phyloP scores from a whole-genome alignment of 1,140 invertebrate genomes.

The Drosophila serrata region DNA sequence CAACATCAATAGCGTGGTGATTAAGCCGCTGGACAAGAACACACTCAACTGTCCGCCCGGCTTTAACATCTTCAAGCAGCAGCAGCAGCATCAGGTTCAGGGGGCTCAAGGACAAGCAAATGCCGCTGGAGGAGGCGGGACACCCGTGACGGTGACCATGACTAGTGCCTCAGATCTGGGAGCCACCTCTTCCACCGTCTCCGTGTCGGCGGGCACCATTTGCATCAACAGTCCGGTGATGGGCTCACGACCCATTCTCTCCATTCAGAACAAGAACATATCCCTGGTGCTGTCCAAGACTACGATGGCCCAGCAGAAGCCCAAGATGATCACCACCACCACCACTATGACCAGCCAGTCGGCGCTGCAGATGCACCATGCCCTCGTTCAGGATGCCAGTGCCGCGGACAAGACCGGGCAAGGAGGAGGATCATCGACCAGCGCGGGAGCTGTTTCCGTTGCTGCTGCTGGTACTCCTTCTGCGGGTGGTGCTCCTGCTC shows the following conservation, averaged over 20 bases:
- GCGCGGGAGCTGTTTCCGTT: not conserved
- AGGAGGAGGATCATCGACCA: not conserved
- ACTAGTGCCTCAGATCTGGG: constrained; percentile 2
- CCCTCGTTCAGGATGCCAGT: constrained; percentile 30
- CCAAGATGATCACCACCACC: constrained; percentile 69
- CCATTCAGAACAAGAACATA: constrained; percentile 56
- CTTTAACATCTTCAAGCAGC: constrained; percentile 71
- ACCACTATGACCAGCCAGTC: constrained; percentile 35
- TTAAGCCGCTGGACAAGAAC: constrained; percentile 64
- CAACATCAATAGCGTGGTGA: constrained; percentile 70
- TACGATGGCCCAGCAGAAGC: constrained; percentile 65
- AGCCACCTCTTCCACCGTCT: constrained; percentile 27
- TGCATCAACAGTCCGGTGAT: constrained; percentile 40
- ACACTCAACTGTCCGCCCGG: constrained; percentile 53
- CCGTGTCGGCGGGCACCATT: constrained; percentile 37
- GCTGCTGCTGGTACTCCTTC: not conserved
- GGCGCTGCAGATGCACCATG: constrained; percentile 56
- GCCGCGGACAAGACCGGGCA: not conserved
- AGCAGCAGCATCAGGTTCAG: constrained; percentile 11
- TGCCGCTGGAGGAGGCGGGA: not conserved
- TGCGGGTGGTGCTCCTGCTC: not conserved
- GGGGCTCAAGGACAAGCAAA: constrained; percentile 6
- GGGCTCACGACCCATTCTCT: constrained; percentile 26
- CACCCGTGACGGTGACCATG: constrained; percentile 13
- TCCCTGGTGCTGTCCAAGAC: constrained; percentile 70